phyloP scores from a whole-genome alignment of 2,888 invertebrate genomes.

The Eumerus sabulonum region DNA sequence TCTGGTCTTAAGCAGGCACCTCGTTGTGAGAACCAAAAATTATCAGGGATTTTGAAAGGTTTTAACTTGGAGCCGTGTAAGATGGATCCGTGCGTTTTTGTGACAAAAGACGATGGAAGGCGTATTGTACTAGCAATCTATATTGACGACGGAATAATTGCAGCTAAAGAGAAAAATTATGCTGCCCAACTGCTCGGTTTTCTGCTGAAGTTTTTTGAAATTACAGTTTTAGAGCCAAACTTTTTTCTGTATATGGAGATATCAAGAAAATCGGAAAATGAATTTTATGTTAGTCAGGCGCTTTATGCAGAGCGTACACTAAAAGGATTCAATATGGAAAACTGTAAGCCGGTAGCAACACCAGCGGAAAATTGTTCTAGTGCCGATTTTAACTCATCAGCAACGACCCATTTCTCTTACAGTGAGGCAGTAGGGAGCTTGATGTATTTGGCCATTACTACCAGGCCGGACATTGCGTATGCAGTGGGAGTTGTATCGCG shows the following conservation, averaged over 20 bases:
- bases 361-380: slow-evolving; percentile 6
- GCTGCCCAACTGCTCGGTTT: neutral
- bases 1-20: slow-evolving; percentile 71
- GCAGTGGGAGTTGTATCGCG: slow-evolving; percentile 18
- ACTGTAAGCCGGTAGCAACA: slow-evolving; percentile 6
- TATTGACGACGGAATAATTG: slow-evolving; percentile 4
- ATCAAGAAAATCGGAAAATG: neutral
- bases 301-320: neutral
- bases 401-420: slow-evolving; percentile 5
- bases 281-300: slow-evolving; percentile 1
- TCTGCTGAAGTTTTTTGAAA: neutral
- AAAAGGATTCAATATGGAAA: neutral
- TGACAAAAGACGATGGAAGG: slow-evolving; percentile 8
- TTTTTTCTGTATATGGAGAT: neutral
- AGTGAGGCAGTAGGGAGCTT: slow-evolving; percentile 43
- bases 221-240: neutral
- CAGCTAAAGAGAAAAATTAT: neutral
- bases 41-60: slow-evolving; percentile 65
- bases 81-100: slow-evolving; percentile 71
- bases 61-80: slow-evolving; percentile 66
- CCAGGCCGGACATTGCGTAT: too few species aligned
- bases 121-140: neutral
- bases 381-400: neutral
- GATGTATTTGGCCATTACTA: slow-evolving; percentile 44
- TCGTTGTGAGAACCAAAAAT: slow-evolving; percentile 69